phyloP scores from a whole-genome alignment of 2,113 vertebrate genomes.

The Manacus vitellinus region DNA sequence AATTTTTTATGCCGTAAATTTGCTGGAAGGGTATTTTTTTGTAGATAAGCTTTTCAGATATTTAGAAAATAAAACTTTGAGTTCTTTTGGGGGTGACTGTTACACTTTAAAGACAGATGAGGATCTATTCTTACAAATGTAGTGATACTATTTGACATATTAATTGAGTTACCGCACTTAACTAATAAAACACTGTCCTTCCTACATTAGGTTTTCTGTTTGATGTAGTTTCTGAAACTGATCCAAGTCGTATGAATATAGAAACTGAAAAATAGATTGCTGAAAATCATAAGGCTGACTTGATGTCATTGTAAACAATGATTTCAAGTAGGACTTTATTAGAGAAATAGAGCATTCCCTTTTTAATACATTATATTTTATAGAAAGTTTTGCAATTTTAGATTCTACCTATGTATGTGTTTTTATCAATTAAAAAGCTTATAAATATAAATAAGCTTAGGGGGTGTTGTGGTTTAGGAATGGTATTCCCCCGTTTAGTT shows the following conservation, averaged over 20 bases:
- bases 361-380: neutral
- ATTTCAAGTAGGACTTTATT: neutral
- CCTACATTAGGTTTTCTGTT: neutral
- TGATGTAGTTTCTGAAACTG: neutral
- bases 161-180: neutral
- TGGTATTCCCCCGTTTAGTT: neutral
- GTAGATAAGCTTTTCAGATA: neutral
- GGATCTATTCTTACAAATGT: neutral
- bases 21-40: neutral
- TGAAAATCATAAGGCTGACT: neutral
- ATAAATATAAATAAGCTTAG: neutral
- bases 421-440: neutral
- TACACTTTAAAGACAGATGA: neutral
- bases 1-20: neutral
- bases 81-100: neutral
- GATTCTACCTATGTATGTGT: neutral
- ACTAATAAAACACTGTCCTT: neutral
- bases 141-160: neutral
- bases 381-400: neutral
- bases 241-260: neutral
- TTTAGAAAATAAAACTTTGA: neutral
- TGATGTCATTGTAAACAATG: neutral
- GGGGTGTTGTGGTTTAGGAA: neutral
- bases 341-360: neutral
- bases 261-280: neutral